Conservation (phyloP, 2,113 vertebrate genomes). For the Muntiacus reevesi region DNA sequence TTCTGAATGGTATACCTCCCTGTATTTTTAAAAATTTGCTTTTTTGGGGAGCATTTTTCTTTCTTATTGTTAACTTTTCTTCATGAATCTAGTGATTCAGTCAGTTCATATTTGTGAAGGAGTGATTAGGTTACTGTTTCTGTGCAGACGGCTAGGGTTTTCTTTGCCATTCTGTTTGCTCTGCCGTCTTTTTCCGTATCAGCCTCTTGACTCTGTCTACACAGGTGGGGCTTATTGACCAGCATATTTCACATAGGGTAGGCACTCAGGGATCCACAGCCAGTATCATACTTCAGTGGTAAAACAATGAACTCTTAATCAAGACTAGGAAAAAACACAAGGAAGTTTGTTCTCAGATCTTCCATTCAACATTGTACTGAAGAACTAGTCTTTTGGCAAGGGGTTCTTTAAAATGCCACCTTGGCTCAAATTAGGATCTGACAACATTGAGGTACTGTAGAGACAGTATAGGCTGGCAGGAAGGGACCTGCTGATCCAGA, state of each 20-base stretch:
- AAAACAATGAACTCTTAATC: background rate
- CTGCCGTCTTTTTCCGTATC: background rate
- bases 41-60: background rate
- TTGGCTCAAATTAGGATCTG: background rate
- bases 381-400: background rate
- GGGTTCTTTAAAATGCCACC: background rate
- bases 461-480: background rate
- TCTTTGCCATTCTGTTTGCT: background rate
- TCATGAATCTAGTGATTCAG: background rate
- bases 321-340: background rate
- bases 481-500: background rate
- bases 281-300: background rate
- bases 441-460: background rate
- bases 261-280: background rate
- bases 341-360: background rate
- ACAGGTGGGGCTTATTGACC: background rate
- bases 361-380: background rate
- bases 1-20: background rate
- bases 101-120: background rate
- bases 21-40: background rate
- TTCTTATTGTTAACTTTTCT: background rate
- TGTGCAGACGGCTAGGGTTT: background rate
- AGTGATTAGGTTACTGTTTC: background rate
- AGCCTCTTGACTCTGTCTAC: background rate
- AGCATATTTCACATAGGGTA: background rate